Percentiles rank a stretch among this genome's conserved stretches.
Evolutionary conservation across 2,797 vertebrate species (phyloP).

Genomic region (Mus caroli): DNA sequence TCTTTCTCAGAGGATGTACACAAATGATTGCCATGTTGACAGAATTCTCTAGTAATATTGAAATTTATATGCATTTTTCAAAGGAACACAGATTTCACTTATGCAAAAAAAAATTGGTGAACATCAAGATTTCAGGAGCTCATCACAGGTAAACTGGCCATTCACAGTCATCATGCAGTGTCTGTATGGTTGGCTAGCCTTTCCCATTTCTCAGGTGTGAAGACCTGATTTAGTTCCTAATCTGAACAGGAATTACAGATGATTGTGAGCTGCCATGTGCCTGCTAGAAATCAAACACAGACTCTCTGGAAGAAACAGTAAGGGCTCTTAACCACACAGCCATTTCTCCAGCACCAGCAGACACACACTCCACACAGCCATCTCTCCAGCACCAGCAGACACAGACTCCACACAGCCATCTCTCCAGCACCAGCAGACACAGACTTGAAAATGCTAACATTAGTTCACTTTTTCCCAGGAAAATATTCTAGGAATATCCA

Average conservation of each 20-base stretch:
- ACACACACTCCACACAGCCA: not conserved
- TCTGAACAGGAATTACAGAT: not conserved
- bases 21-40: conserved; percentile 41
- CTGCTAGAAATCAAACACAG: not conserved
- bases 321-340: not conserved
- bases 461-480: not conserved
- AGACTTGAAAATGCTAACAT: not conserved
- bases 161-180: not conserved
- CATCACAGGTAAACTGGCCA: conserved; percentile 10
- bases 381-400: not conserved
- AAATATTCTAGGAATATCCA: not conserved
- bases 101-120: conserved; percentile 65
- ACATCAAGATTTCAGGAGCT: conserved; percentile 62
- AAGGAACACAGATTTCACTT: conserved; percentile 42
- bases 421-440: not conserved
- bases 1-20: conserved; percentile 55
- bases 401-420: not conserved
- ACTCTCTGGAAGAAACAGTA: not conserved
- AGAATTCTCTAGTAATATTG: conserved; percentile 44
- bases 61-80: conserved; percentile 59
- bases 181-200: conserved; percentile 22
- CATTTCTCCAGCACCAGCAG: not conserved
- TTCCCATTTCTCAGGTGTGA: conserved; percentile 24
- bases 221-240: conserved; percentile 50
- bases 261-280: not conserved